A percentile compares a stretch with the other conserved stretches of the same genome.
phyloP scores from a whole-genome alignment of 2,797 vertebrate species.

The Arrhamphus sclerolepis region DNA sequence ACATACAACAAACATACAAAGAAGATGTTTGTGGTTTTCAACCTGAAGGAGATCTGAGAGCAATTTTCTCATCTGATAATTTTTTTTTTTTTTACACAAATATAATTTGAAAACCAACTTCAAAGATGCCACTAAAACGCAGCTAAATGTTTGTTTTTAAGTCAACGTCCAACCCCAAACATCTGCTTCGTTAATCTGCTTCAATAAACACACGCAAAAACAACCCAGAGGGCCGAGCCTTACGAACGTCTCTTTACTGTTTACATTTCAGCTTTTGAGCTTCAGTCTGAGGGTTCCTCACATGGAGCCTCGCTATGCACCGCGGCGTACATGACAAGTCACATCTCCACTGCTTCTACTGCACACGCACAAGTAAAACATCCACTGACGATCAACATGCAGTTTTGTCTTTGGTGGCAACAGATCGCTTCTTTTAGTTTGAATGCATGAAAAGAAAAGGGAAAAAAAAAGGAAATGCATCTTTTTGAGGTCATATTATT shows the following conservation, averaged over 20 bases:
- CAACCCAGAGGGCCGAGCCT: constrained; percentile 32
- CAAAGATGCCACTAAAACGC: constrained; percentile 43
- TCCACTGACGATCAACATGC: constrained; percentile 43
- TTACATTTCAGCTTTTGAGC: constrained; percentile 47
- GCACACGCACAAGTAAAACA: constrained; percentile 35
- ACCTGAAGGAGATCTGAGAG: constrained; percentile 30
- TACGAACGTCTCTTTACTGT: constrained; percentile 48
- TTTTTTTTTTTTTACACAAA: constrained; percentile 10
- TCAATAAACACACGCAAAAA: constrained; percentile 42
- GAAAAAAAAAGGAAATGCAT: neutral
- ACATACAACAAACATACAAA: too few species aligned
- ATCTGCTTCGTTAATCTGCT: constrained; percentile 45
- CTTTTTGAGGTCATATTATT: constrained; percentile 23
- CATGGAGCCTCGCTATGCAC: constrained; percentile 26
- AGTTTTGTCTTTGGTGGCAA: constrained; percentile 28
- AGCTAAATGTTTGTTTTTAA: constrained; percentile 11
- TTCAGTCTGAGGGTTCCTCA: constrained; percentile 18
- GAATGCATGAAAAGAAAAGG: neutral
- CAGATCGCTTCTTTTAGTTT: constrained; percentile 21
- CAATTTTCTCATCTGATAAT: constrained; percentile 30
- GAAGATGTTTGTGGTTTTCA: constrained; percentile 22
- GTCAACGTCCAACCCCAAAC: constrained; percentile 18
- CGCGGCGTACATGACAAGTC: constrained; percentile 26
- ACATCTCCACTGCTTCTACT: constrained; percentile 29
- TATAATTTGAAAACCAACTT: constrained; percentile 21